Base-by-base conservation (phyloP, 2,888 invertebrate species). In the Julus scandinavius region DNA sequence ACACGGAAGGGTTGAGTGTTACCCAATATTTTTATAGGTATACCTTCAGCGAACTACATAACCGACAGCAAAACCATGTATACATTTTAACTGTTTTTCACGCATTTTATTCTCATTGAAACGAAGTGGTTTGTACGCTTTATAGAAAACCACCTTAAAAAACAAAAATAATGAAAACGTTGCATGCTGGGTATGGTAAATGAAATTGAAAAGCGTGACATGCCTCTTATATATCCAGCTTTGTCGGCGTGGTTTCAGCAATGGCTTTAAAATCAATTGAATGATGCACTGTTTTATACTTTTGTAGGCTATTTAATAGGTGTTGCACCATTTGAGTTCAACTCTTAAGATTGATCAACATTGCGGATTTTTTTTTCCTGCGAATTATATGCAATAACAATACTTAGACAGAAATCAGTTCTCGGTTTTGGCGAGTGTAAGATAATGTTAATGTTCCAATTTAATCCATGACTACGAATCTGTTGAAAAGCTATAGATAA, bases 181-280 rank as follows among this genome's bases (percentile, higher is more conserved):
- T 72, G 72, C 72, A 72, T 72, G 72, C 72, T 72, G 72, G 72
- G 72, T 72, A 72, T 29, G 72, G 29, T 29, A 72, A 72, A 72
- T 29, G 72, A 29, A 72, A 72, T 72, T 72, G 72, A 72, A 72
- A 72, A 72, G 72, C 72, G 29, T 72, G 72, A 29, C 72, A 29
- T 29, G 29, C 29, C 72, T 72, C 29, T 29, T 29, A 2, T 7
- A 45, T 45, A 5, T 45, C 5, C 11, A 29, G n/a, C 29, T 72
- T 72, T 72, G 72, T 72, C 72, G 72, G 72, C 29, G 3, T 72
- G 29, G 29, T 72, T 72, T 72, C 17, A n/a, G 6, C n/a, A 63
- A n/a, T 63, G 17, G 72, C 72, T 63, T 2, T 72, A 72, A 72
- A 72, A 72, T 72, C 11, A 72, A 72, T 29, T 72, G 29, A 72